Conservation (phyloP, 2,888 invertebrate species). For the Chironomus tentans region DNA sequence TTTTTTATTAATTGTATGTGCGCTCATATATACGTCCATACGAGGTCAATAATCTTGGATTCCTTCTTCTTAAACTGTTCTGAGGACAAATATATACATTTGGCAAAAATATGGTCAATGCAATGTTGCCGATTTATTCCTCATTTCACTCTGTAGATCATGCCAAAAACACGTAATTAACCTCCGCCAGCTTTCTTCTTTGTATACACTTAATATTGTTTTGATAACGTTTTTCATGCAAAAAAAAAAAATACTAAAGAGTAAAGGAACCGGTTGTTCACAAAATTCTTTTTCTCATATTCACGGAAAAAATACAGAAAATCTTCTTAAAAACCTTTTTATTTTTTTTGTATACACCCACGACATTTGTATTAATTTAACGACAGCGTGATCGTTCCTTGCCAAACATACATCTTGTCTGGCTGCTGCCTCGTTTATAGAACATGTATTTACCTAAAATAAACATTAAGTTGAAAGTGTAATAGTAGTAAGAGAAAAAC, state of each 20-base stretch:
- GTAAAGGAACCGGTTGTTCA: not conserved
- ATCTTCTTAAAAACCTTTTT: too few species aligned
- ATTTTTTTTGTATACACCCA: not conserved
- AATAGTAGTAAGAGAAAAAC: too few species aligned
- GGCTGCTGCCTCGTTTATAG: too few species aligned
- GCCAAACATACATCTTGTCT: too few species aligned
- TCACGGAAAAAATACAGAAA: not conserved
- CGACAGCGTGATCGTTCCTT: not conserved
- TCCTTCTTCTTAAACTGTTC: not conserved
- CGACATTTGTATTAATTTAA: slow-evolving; percentile 7
- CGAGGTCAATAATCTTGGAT: not conserved
- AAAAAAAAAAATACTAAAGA: not conserved
- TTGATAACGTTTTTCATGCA: not conserved
- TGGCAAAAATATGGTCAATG: not conserved
- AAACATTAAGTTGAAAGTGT: too few species aligned
- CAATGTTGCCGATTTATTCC: not conserved
- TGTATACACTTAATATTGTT: not conserved
- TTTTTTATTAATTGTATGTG: too few species aligned
- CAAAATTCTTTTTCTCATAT: not conserved
- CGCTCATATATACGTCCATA: not conserved
- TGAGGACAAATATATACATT: too few species aligned
- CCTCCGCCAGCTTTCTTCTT: not conserved
- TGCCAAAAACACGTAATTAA: not conserved
- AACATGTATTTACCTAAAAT: too few species aligned
- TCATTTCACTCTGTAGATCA: not conserved